Evolutionary conservation across 2,797 vertebrate genomes (phyloP).

Genomic region (Remorina albescens): DNA sequence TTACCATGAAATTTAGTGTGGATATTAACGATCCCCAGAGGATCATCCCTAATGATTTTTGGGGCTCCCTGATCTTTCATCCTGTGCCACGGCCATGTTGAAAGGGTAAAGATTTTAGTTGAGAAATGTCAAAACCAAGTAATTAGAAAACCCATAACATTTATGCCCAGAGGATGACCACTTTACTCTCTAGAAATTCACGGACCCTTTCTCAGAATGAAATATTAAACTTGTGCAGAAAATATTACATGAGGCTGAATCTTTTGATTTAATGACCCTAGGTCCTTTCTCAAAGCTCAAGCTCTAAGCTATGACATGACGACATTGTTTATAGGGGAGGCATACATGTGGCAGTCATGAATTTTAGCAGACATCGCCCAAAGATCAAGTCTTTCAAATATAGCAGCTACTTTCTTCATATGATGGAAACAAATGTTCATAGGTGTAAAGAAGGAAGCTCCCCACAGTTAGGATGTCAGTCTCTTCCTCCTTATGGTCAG

Average conservation of each 20-base stretch:
- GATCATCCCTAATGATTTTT: conserved; percentile 1
- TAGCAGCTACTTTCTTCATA: too few relatives aligned
- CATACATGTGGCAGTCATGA: too few relatives aligned
- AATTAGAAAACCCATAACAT: conserved; percentile 4
- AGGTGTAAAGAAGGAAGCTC: too few relatives aligned
- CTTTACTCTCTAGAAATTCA: background rate
- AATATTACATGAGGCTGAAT: background rate
- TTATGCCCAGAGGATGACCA: conserved; percentile 15
- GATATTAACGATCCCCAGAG: background rate
- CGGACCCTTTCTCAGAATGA: background rate
- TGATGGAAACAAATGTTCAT: too few relatives aligned
- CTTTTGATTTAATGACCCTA: conserved; percentile 11
- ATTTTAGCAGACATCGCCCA: too few relatives aligned
- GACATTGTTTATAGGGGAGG: too few relatives aligned
- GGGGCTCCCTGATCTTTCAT: conserved; percentile 1
- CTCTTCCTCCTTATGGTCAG: too few relatives aligned
- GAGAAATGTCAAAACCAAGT: conserved; percentile 21
- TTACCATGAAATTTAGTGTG: background rate
- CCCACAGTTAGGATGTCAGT: too few relatives aligned
- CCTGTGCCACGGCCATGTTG: background rate
- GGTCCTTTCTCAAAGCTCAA: too few relatives aligned
- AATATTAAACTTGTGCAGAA: background rate
- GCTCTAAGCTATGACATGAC: background rate
- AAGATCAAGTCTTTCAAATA: too few relatives aligned
- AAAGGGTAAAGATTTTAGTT: conserved; percentile 21